Percentiles rank a stretch among this genome's conserved stretches.
Evolutionary conservation across 2,888 invertebrate species (phyloP).

Genomic region (Theodoxus fluviatilis): DNA sequence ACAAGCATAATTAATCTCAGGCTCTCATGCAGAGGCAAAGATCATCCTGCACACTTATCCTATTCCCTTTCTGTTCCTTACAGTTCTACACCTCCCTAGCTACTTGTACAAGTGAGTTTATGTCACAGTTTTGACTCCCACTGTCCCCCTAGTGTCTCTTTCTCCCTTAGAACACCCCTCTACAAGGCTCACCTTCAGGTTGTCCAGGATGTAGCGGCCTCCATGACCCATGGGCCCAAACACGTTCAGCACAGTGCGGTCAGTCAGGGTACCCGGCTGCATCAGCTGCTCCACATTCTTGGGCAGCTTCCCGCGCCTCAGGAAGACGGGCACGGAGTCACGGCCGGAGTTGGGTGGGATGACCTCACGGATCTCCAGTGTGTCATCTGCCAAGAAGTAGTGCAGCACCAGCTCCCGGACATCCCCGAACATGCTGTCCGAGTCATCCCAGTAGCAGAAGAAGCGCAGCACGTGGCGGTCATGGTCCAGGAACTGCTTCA

Average conservation of each 20-base stretch:
- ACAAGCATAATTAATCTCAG: too few relatives aligned
- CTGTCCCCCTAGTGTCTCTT: too few relatives aligned
- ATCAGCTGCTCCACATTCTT: slow-evolving; percentile 70
- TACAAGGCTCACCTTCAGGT: slow-evolving; percentile 60
- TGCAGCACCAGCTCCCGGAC: slow-evolving; percentile 81
- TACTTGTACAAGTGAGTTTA: too few relatives aligned
- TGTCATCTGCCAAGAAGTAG: slow-evolving; percentile 87
- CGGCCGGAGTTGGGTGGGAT: slow-evolving; percentile 74
- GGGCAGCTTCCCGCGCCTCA: slow-evolving; percentile 79
- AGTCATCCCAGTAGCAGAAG: slow-evolving; percentile 89
- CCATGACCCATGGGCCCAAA: slow-evolving; percentile 65
- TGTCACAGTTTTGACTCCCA: too few relatives aligned
- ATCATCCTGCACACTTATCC: too few relatives aligned
- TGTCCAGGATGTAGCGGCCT: slow-evolving; percentile 65
- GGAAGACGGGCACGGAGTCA: slow-evolving; percentile 77
- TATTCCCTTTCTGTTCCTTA: too few relatives aligned
- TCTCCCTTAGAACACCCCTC: too few relatives aligned
- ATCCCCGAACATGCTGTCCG: slow-evolving; percentile 78
- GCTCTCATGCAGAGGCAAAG: too few relatives aligned
- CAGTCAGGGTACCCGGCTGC: slow-evolving; percentile 62
- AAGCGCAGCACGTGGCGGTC: slow-evolving; percentile 80
- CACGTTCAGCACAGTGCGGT: slow-evolving; percentile 66
- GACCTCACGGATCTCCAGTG: slow-evolving; percentile 85
- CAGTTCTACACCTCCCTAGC: too few relatives aligned
- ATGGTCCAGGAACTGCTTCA: slow-evolving; percentile 83